Percentiles rank a stretch among this genome's conserved stretches.
These are phyloP conservation scores for Metellina segmentata DNA, from an alignment of 2,888 invertebrate species.

Conservation along the genomic window DNA sequence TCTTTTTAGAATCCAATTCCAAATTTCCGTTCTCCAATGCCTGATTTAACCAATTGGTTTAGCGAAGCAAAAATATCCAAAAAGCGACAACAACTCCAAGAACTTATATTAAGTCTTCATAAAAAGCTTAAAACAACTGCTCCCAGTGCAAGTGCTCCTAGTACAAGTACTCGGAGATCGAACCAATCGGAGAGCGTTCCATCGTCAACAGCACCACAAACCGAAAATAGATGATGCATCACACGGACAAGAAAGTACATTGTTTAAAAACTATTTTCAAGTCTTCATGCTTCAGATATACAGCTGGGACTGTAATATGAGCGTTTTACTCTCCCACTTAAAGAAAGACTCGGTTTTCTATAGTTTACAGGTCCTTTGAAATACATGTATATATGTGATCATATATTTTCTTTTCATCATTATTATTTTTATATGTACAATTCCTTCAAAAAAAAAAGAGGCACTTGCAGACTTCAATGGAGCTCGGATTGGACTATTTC, in stretches of 20 bases:
- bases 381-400: conserved; percentile 1
- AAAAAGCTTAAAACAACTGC: conserved; percentile 83
- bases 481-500: background rate
- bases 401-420: background rate
- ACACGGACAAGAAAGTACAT: background rate
- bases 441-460: background rate
- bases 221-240: conserved; percentile 51
- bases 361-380: background rate
- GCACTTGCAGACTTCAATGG: background rate
- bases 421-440: conserved; percentile 15
- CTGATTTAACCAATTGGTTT: conserved; percentile 92
- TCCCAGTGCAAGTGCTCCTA: no score
- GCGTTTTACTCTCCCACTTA: background rate
- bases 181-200: background rate
- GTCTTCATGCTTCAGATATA: conserved; percentile 14
- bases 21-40: conserved; percentile 91
- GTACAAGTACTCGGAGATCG: background rate
- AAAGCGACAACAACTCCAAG: conserved; percentile 92
- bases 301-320: conserved; percentile 7
- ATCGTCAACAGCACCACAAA: conserved; percentile 8
- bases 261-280: conserved; percentile 11
- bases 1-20: conserved; percentile 88
- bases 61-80: conserved; percentile 89
- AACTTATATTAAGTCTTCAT: conserved; percentile 88
- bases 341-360: conserved; percentile 4